phyloP scores from a whole-genome alignment of 2,113 vertebrate species.

The Atherinomorus stipes region DNA sequence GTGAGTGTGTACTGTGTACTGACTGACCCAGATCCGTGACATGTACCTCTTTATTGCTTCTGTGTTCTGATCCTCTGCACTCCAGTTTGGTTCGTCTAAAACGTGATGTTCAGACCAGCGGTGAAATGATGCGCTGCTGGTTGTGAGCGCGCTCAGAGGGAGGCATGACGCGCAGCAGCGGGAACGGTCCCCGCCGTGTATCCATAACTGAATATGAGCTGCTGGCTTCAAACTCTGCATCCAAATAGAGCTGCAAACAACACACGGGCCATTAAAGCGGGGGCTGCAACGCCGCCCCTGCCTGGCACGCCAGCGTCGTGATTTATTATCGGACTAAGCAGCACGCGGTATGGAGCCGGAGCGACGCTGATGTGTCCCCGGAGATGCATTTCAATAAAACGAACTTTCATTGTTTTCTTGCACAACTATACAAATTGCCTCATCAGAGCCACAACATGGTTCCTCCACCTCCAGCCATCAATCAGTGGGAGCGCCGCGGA shows the following conservation, averaged over 20 bases:
- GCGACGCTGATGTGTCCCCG: conserved; percentile 61
- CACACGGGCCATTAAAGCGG: conserved; percentile 60
- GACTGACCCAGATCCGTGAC: no score
- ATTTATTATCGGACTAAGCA: conserved; percentile 65
- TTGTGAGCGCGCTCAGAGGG: conserved; percentile 21
- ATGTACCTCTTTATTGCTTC: no score
- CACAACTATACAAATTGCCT: conserved; percentile 77
- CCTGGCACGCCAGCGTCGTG: conserved; percentile 49
- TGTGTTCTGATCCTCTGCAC: no score
- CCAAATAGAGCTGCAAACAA: conserved; percentile 53
- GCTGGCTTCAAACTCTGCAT: conserved; percentile 41
- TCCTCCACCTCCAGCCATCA: conserved; percentile 71
- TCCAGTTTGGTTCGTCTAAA: conserved; percentile 34
- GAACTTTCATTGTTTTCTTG: conserved; percentile 72
- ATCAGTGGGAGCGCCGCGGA: conserved; percentile 50
- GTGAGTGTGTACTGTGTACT: no score
- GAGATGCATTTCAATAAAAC: conserved; percentile 71
- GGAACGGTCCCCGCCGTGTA: conserved; percentile 21
- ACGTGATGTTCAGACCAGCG: conserved; percentile 33
- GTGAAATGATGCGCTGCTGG: conserved; percentile 26
- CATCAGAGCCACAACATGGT: conserved; percentile 76
- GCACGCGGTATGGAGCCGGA: conserved; percentile 45
- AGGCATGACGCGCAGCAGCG: conserved; percentile 20
- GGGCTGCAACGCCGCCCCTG: conserved; percentile 39
- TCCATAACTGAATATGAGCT: conserved; percentile 31